These are phyloP conservation scores for Falco berigora DNA, from an alignment of 2,797 vertebrate genomes.

Conservation along the genomic window DNA sequence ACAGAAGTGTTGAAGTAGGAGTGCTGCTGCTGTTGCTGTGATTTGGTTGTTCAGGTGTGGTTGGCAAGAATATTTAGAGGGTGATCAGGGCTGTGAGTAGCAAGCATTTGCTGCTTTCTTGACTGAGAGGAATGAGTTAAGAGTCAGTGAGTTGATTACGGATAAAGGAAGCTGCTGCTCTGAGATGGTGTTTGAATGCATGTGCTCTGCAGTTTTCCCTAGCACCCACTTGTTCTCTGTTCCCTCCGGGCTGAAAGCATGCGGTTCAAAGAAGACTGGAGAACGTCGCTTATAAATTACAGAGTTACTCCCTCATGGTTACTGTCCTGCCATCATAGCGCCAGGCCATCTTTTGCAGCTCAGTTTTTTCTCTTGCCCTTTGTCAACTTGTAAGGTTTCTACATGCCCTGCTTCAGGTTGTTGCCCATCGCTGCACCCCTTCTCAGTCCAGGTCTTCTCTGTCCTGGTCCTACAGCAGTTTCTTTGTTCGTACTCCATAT, in stretches of 20 bases:
- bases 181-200: neutral
- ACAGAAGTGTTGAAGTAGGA: neutral
- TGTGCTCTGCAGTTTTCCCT: neutral
- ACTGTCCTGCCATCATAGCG: neutral
- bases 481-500: neutral
- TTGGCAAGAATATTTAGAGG: neutral
- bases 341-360: neutral
- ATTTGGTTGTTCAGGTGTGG: neutral
- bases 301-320: neutral
- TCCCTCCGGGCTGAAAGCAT: neutral
- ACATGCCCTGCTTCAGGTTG: neutral
- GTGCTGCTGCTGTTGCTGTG: neutral
- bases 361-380: neutral
- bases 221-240: neutral
- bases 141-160: neutral
- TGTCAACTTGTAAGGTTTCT: neutral
- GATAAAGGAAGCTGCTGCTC: neutral
- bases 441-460: neutral
- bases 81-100: neutral
- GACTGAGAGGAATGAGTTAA: neutral
- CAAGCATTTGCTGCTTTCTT: neutral
- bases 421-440: neutral
- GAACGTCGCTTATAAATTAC: neutral
- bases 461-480: rapidly evolving
- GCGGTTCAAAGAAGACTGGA: neutral